Percentiles rank a stretch among this genome's conserved stretches.
These are phyloP conservation scores for Gasterosteus nipponicus DNA, from an alignment of 2,113 vertebrate genomes.

Conservation along the genomic window DNA sequence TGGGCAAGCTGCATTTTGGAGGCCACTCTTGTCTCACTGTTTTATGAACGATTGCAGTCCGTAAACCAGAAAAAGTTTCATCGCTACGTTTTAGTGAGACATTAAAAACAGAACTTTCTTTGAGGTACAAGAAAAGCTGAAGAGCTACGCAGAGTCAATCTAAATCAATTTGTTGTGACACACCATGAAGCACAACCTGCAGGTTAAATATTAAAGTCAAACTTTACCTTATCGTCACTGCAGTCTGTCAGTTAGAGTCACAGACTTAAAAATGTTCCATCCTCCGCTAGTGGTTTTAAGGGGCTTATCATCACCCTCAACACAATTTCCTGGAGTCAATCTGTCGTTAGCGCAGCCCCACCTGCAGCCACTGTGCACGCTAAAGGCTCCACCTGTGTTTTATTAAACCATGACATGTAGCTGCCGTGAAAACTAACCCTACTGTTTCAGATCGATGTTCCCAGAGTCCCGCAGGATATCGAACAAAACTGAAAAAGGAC, in stretches of 20 bases:
- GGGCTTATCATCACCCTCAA: constrained; percentile 19
- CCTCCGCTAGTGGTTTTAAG: constrained; percentile 5
- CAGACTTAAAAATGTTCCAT: neutral
- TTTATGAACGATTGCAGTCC: neutral
- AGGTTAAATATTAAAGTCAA: constrained; percentile 2
- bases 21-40: neutral
- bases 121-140: constrained; percentile 29
- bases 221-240: neutral
- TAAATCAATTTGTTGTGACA: constrained; percentile 29
- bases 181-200: constrained; percentile 12
- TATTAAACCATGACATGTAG: constrained; percentile 50
- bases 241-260: constrained; percentile 8
- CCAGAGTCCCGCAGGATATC: constrained; percentile 17
- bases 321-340: constrained; percentile 42
- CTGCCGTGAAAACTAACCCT: constrained; percentile 36
- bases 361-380: constrained; percentile 50
- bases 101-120: constrained; percentile 20
- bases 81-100: constrained; percentile 15
- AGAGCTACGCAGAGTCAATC: constrained; percentile 14
- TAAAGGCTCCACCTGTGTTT: constrained; percentile 36
- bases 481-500: neutral
- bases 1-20: neutral
- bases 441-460: constrained; percentile 34
- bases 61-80: constrained; percentile 29
- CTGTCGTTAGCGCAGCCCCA: constrained; percentile 56